Evolutionary conservation across 1,140 invertebrate species (phyloP), one percentile per base, ranked within the genome.

Genomic region (Eriocheir sinensis): DNA sequence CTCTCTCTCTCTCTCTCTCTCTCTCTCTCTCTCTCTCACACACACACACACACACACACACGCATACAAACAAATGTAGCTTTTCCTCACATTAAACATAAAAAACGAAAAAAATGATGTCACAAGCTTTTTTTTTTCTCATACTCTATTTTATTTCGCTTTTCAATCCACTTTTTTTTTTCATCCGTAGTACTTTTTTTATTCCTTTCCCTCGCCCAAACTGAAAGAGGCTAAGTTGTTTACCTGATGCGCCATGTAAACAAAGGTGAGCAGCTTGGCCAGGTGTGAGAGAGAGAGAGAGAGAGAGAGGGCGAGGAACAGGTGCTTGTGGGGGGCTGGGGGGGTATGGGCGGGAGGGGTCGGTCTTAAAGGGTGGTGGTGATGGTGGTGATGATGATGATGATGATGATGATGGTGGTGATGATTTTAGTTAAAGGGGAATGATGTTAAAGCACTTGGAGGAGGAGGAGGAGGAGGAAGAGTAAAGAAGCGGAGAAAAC

Each of bases 1-100:
- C 83, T 34, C 83, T 34, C 83, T 34, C 83, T 34, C 83, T 9
- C 83, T 34, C 83, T 34, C 83, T 9, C 83, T 34, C 83, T 34
- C 83, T 34, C 83, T 9, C 83, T 34, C 83, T 34, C 83, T 34
- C 34, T 34, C 83, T 34, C 83, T 34, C 83, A 85, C 83, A 85
- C 83, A 85, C 83, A 85, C 83, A 85, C 83, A 85, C 83, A 85
- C 83, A 86, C 83, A 36, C 83, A 86, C 83, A 86, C 30, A 85
- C 81, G 15, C 81, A 34, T 32, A 85, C 9, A 85, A 48, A 48
- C 44, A 48, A 15, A 48, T 4, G 44, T 48, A 15, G 44, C 15
- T 15, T 48, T 72, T n/a, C 27, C 60, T 6, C 27, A 72, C 8
- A 72, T n/a, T 6, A 60, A 60, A 60, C 53, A n/a, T n/a, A n/a